These are phyloP conservation scores for Lottia scabra DNA, from an alignment of 2,888 invertebrate species.

Conservation along the genomic window DNA sequence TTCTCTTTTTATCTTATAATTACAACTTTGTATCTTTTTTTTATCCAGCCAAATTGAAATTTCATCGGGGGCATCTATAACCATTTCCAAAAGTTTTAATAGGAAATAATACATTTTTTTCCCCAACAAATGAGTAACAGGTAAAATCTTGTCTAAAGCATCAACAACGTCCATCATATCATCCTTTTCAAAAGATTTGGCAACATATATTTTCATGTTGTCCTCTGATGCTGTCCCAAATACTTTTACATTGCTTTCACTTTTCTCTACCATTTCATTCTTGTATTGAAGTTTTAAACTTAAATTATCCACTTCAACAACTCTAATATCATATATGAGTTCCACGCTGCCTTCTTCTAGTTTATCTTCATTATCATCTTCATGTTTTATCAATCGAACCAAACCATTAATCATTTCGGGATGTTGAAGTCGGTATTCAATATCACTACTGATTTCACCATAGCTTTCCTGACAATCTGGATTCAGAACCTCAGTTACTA, in stretches of 20 bases:
- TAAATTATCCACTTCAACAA: too few species aligned
- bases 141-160: too few species aligned
- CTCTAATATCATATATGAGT: too few species aligned
- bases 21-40: constrained; percentile 9
- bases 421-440: not conserved
- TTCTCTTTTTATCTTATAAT: not conserved
- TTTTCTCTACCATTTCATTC: not conserved
- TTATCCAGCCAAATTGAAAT: constrained; percentile 18
- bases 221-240: not conserved
- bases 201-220: not conserved
- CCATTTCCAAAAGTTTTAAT: not conserved
- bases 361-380: not conserved
- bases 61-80: not conserved
- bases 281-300: too few species aligned
- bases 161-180: too few species aligned
- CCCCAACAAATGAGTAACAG: too few species aligned
- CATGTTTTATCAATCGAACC: not conserved
- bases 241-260: not conserved
- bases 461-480: constrained; percentile 19
- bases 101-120: too few species aligned
- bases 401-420: not conserved
- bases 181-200: not conserved
- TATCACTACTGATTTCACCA: not conserved
- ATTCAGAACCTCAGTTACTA: constrained; percentile 26
- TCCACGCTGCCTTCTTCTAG: not conserved